Base-by-base conservation (phyloP, 2,888 invertebrate genomes). In the Drosophila ezoana region DNA sequence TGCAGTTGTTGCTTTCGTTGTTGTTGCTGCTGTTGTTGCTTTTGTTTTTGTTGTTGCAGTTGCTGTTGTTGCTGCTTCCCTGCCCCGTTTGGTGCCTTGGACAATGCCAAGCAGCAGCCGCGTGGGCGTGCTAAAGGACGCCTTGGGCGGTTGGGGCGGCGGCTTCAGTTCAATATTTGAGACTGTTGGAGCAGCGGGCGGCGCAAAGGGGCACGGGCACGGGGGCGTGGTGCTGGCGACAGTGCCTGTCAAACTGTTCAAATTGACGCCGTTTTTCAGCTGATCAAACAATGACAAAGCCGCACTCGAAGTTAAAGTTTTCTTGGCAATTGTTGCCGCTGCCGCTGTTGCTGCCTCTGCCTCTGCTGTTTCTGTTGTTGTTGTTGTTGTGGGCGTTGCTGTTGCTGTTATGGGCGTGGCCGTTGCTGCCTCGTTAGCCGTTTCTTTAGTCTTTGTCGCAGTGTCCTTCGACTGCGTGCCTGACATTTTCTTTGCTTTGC, bases 221-320 rank as follows among this genome's bases (percentile, higher is more conserved):
- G 37, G 57, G 33, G 33, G 57, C 37, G 28, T 14, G 44, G 64
- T 49, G 48, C 3, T 20, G 62, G 6, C 28, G 56, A 37, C 72
- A 70, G 69, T 74, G 65, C 75, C 70, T 79, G 82, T 75, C 71
- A 72, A 77, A 75, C 73, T 79, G 74, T 90, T 90, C 66, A 86
- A 83, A 86, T 90, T 89, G 64, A 87, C 86, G 79, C 90, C 90
- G 76, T 90, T 90, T 81, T 90, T 90, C 57, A 90, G 79, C 79
- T 90, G 90, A 90, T 90, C 90, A 73, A 90, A 90, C 67, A 90
- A 71, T 66, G 90, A 90, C 76, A 90, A 80, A 59, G 80, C 85
- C 63, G 67, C 67, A 52, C 37, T 70, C 32, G 84, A 79, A 56
- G 78, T 83, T 75, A 75, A 75, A 68, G 70, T 79, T 66, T 82